phyloP scores from a whole-genome alignment of 2,888 invertebrate genomes.

The Drosophila pegasa region DNA sequence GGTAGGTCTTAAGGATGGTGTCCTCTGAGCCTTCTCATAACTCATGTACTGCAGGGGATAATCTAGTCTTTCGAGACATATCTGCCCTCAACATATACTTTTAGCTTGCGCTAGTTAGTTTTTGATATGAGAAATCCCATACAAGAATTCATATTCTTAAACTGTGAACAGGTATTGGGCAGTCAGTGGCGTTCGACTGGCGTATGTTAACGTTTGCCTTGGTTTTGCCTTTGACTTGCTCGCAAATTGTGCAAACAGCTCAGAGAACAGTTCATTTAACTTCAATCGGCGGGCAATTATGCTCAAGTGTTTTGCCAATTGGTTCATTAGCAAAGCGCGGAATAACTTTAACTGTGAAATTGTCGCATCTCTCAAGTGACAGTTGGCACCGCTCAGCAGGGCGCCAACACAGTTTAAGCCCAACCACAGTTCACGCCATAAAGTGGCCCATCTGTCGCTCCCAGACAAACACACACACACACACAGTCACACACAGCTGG shows the following conservation, averaged over 20 bases:
- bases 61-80: too few relatives aligned
- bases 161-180: background rate
- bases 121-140: too few relatives aligned
- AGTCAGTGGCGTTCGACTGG: background rate
- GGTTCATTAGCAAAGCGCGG: slow-evolving; percentile 59
- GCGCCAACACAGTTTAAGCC: background rate
- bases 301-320: slow-evolving; percentile 62
- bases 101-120: too few relatives aligned
- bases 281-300: slow-evolving; percentile 74
- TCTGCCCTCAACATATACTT: too few relatives aligned
- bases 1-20: too few relatives aligned
- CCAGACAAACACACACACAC: slow-evolving; percentile 2
- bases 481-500: slow-evolving; percentile 3
- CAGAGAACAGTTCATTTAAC: slow-evolving; percentile 75
- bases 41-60: too few relatives aligned
- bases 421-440: background rate
- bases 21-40: too few relatives aligned
- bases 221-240: slow-evolving; percentile 21
- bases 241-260: slow-evolving; percentile 55
- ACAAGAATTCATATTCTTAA: background rate
- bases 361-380: slow-evolving; percentile 44
- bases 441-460: slow-evolving; percentile 4
- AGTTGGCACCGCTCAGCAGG: slow-evolving; percentile 11
- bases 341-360: slow-evolving; percentile 35
- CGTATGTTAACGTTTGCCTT: slow-evolving; percentile 2